phyloP scores from a whole-genome alignment of 92 coral and sea anemone species.

The Umimayanthus kanabou region DNA sequence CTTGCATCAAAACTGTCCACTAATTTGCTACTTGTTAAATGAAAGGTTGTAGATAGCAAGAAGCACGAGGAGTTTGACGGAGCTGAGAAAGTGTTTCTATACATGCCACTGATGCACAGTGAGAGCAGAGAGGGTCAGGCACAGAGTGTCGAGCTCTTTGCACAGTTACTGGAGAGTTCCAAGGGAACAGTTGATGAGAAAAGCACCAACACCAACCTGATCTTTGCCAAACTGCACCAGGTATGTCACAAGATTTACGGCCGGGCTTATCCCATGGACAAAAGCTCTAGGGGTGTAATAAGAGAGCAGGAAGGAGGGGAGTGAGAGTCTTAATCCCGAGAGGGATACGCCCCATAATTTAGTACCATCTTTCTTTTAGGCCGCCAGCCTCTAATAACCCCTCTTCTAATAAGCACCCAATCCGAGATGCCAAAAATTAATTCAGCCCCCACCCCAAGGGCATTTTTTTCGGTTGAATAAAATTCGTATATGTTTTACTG shows the following conservation, averaged over 20 bases:
- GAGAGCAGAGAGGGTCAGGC: constrained; percentile 21
- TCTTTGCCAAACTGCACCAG: constrained; percentile 26
- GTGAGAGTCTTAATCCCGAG: too few relatives aligned
- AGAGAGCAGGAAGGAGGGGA: too few relatives aligned
- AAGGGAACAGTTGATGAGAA: constrained; percentile 13
- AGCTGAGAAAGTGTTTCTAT: constrained; percentile 3
- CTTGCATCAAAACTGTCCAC: background rate
- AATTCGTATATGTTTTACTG: too few relatives aligned
- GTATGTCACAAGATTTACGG: background rate
- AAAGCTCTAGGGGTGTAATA: too few relatives aligned
- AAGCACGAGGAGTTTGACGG: constrained; percentile 24
- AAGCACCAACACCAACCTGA: background rate
- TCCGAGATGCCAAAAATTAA: too few relatives aligned
- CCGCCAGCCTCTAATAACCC: too few relatives aligned
- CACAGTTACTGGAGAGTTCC: constrained; percentile 1
- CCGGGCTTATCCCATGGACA: too few relatives aligned
- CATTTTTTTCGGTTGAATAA: too few relatives aligned
- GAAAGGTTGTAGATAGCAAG: constrained; percentile 2
- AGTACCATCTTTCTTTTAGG: too few relatives aligned
- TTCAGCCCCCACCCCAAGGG: too few relatives aligned
- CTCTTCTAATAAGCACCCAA: too few relatives aligned
- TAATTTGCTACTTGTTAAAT: background rate
- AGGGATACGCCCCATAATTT: too few relatives aligned
- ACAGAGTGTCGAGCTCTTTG: background rate
- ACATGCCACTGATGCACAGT: constrained; percentile 38